Percentiles rank a stretch among this genome's conserved stretches.
These are phyloP conservation scores for Ochotona curzoniae DNA, from an alignment of 2,113 vertebrate species.

Conservation along the genomic window DNA sequence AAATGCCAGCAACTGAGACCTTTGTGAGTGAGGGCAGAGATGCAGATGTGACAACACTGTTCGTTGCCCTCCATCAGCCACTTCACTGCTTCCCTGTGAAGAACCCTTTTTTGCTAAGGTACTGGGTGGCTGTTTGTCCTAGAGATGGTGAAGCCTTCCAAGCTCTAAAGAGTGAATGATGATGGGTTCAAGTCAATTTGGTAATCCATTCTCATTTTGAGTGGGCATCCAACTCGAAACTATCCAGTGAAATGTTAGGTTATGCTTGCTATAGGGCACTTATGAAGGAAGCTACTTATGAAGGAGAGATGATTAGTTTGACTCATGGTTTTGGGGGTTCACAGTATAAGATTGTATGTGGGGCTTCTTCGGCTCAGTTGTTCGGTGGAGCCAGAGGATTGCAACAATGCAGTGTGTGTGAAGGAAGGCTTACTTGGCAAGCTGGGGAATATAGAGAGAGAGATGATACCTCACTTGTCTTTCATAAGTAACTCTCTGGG, in stretches of 20 bases:
- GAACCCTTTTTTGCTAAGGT: background rate
- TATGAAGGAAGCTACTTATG: too few relatives aligned
- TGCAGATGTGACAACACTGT: background rate
- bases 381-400: too few relatives aligned
- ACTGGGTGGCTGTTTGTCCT: background rate
- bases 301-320: too few relatives aligned
- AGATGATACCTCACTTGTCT: too few relatives aligned
- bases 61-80: background rate
- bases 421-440: too few relatives aligned
- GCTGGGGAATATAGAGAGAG: too few relatives aligned
- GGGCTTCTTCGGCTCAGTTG: too few relatives aligned
- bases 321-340: too few relatives aligned
- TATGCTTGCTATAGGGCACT: background rate
- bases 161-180: background rate
- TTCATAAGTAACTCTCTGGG: too few relatives aligned
- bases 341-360: too few relatives aligned
- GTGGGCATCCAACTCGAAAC: background rate
- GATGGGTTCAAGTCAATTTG: background rate
- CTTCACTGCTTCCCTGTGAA: background rate
- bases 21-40: background rate
- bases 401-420: too few relatives aligned
- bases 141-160: background rate
- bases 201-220: background rate
- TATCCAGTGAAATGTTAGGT: background rate
- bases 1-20: background rate